Evolutionary conservation across 2,797 vertebrate species (phyloP), one percentile per base, ranked within the genome.

Genomic region (Triplophysa bombifrons): DNA sequence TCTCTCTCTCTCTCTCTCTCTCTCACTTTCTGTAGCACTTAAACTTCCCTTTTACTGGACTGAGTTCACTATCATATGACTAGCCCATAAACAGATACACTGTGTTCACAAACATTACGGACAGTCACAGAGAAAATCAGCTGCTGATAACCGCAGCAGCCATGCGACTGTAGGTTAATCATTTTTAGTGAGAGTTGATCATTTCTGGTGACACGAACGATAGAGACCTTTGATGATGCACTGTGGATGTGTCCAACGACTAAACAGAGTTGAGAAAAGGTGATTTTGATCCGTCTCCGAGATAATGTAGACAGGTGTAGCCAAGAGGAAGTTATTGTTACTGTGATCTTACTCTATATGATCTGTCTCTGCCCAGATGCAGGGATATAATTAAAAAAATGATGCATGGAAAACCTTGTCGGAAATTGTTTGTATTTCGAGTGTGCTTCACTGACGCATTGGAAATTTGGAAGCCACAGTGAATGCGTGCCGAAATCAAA

Each of bases 51-150:
- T 71, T 22, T 44, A 44, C 56, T 64, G 80, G 68, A 70, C 82
- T 82, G 19, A 74, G 46, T 76, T 84, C 80, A 55, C 41, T 60
- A 71, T 83, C 85, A 83, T 78, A 78, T 86, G 82, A 82, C 76
- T 68, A 27, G 53, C 38, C 58, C 76, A 73, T 53, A 80, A 84
- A 88, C 44, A 81, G 16, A 6, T 74, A 84, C 58, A 58, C 56
- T 75, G 70, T 63, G 70, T 80, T 19, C 55, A 66, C 76, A 79
- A 80, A 76, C 72, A 64, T 72, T 51, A 51, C 70, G 48, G 22
- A 74, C 73, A 51, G 64, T 67, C 38, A 50, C 72, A 46, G 75
- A 68, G 46, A 25, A 72, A 72, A 67, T 64, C 50, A 79, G 46
- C 68, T 46, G 70, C 12, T 12, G 22, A 25, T 58, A 58, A 60